Evolutionary conservation across 2,113 vertebrate genomes (phyloP), one percentile per base, ranked within the genome.

Genomic region (Pituophis catenifer): DNA sequence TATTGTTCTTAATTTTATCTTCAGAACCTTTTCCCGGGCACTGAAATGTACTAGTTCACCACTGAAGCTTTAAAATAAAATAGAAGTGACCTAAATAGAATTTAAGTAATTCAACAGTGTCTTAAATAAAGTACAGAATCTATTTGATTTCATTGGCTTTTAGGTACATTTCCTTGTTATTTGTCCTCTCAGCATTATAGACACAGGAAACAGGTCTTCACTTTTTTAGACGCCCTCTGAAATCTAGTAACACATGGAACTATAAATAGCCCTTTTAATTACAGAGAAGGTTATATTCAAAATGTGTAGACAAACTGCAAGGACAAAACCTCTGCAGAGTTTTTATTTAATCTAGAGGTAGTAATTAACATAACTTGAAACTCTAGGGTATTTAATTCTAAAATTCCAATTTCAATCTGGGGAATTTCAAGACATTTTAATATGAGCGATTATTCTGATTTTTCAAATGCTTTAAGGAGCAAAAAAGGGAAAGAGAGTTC

Each of bases 181-280:
- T 24, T 62, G 38, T 29, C 23, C 24, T 29, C 55, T 59, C 48
- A 90, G 15, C 23, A 65, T 62, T 44, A 48, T 58, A 70, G 65
- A 81, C 65, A 38, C 24, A 50, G 44, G 57, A 81, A 33, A 33
- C 90, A 91, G 38, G 8, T 54, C 50, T 81, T 85, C 29, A 24
- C 38, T 85, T 52, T 75, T 54, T 81, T 54, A 88, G 44, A 89
- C 12, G 11, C 52, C 26, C 24, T 75, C 33, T 55, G 62, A 92
- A 89, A 21, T 55, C 33, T 54, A 89, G 54, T 52, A 38, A 55
- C 48, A 88, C 58, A 44, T 24, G 23, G 19, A 89, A 53, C 59
- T 92, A 92, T 89, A 75, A 89, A 92, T 48, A 55, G 52, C n/a
- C 19, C 88, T 53, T 62, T 92, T 92, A 92, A 89, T 92, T 92